Conservation (phyloP, 2,113 vertebrate genomes). For the Hippoglossus stenolepis region DNA sequence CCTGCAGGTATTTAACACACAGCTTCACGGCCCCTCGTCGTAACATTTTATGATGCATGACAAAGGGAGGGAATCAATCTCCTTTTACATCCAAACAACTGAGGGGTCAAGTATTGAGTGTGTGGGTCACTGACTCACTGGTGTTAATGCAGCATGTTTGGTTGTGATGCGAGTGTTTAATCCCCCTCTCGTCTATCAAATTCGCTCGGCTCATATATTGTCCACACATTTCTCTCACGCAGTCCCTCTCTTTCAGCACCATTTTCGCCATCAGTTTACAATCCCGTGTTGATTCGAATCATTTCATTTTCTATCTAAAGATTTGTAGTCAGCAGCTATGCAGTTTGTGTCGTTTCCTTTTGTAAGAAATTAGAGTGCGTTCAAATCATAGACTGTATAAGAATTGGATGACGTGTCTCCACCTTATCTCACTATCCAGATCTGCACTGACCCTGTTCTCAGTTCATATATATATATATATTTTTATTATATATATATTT, state of each 20-base stretch:
- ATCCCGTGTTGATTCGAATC: neutral
- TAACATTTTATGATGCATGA: slow-evolving; percentile 22
- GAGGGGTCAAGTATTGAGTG: slow-evolving; percentile 15
- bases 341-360: no score
- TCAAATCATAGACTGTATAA: no score
- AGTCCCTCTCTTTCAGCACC: neutral
- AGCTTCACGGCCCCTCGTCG: neutral
- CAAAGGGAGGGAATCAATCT: slow-evolving; percentile 25
- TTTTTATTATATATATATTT: no score
- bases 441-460: no score
- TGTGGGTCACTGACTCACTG: neutral
- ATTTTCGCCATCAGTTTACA: neutral
- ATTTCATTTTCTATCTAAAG: neutral
- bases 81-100: slow-evolving; percentile 10
- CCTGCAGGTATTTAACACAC: slow-evolving; percentile 8
- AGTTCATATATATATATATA: no score
- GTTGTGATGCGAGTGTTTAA: neutral
- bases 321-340: no score
- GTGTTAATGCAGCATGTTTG: neutral
- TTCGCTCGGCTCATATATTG: no score
- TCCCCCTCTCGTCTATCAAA: neutral
- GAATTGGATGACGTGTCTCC: no score
- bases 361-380: no score
- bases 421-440: no score
- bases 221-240: neutral